phyloP scores from a whole-genome alignment of 2,888 invertebrate genomes.

The Anoncus sp. region DNA sequence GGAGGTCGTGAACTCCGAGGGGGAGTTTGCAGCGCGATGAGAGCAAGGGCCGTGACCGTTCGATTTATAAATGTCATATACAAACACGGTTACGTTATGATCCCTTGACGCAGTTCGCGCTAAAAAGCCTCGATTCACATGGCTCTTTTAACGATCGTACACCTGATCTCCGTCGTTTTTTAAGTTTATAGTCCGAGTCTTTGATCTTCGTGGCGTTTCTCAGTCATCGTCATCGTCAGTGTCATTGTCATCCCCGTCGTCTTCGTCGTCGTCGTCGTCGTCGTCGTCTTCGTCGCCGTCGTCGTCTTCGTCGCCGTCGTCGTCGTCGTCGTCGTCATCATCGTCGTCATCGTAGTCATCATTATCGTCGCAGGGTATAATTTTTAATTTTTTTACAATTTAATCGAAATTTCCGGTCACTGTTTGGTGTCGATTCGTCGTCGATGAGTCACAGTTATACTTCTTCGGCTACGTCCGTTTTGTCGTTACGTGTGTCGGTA shows the following conservation, averaged over 20 bases:
- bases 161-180: constrained; percentile 45
- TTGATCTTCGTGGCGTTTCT: constrained; percentile 38
- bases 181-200: constrained; percentile 44
- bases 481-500: constrained; percentile 37
- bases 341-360: constrained; percentile 21
- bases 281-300: constrained; percentile 42
- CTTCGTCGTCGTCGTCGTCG: constrained; percentile 45
- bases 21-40: constrained; percentile 56
- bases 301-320: constrained; percentile 24
- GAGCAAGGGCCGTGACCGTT: constrained; percentile 51
- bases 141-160: constrained; percentile 49
- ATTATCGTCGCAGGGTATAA: constrained; percentile 26
- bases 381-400: too few relatives aligned
- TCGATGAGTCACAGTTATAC: constrained; percentile 47
- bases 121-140: constrained; percentile 40
- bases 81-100: constrained; percentile 35
- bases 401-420: too few relatives aligned
- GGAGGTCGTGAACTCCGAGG: constrained; percentile 57
- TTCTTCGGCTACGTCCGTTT: constrained; percentile 37
- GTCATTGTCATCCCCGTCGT: constrained; percentile 40
- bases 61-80: constrained; percentile 16
- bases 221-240: constrained; percentile 55
- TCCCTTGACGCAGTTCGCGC: constrained; percentile 36
- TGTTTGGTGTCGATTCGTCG: constrained; percentile 54
- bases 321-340: constrained; percentile 2